Evolutionary conservation across 2,888 invertebrate species (phyloP).

Genomic region (Tricholauxania praeusta): DNA sequence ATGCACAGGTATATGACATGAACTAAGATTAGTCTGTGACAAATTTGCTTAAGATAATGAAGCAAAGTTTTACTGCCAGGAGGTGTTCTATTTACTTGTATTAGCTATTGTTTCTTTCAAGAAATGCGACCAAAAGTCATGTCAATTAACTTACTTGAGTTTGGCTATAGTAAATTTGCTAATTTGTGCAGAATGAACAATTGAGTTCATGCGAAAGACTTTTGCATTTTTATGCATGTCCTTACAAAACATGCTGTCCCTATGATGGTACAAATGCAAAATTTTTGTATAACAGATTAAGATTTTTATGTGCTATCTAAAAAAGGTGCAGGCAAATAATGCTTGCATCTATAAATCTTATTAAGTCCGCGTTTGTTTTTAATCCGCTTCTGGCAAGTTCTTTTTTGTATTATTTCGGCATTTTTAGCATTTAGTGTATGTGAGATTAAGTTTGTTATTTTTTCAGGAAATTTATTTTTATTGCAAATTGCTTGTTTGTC

Average conservation of each 20-base stretch:
- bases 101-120: slow-evolving; percentile 33
- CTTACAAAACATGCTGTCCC: too few species aligned
- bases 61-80: slow-evolving; percentile 38
- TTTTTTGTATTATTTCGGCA: too few species aligned
- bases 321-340: too few species aligned
- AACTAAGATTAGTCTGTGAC: too few species aligned
- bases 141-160: slow-evolving; percentile 29
- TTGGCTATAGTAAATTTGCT: slow-evolving; percentile 15
- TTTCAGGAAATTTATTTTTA: slow-evolving; percentile 22
- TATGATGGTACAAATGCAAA: too few species aligned
- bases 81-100: slow-evolving; percentile 50
- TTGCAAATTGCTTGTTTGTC: too few species aligned
- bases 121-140: slow-evolving; percentile 17
- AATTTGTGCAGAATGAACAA: slow-evolving; percentile 23
- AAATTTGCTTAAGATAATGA: neutral
- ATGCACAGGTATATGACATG: neutral
- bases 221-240: too few species aligned
- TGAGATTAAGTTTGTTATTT: slow-evolving; percentile 16
- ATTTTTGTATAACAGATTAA: too few species aligned
- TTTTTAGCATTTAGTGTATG: neutral
- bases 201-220: slow-evolving; percentile 20
- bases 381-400: too few species aligned
- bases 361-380: too few species aligned
- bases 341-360: too few species aligned
- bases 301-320: too few species aligned